phyloP scores from a whole-genome alignment of 2,888 invertebrate species.

The Dilophus febrilis region DNA sequence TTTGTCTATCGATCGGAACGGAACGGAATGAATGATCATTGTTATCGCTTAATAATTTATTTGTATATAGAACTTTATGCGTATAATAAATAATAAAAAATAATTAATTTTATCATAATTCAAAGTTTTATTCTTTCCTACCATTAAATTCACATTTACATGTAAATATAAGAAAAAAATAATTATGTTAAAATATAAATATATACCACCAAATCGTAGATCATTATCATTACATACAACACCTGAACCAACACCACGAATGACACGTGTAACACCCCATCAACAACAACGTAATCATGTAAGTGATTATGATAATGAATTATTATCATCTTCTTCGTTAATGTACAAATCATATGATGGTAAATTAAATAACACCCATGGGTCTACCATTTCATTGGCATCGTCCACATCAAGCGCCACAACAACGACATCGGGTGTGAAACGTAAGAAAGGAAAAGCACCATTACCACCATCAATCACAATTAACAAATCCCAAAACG shows the following conservation, averaged over 20 bases:
- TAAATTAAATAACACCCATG: slow-evolving; percentile 17
- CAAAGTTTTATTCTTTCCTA: too few relatives aligned
- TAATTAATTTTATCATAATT: too few relatives aligned
- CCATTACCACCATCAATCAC: slow-evolving; percentile 17
- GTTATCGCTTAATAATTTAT: too few relatives aligned
- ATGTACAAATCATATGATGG: slow-evolving; percentile 12
- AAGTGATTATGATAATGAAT: slow-evolving; percentile 18
- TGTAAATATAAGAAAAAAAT: too few relatives aligned
- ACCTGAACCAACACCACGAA: slow-evolving; percentile 19
- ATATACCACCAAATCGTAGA: slow-evolving; percentile 22
- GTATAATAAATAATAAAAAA: too few relatives aligned
- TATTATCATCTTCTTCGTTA: slow-evolving; percentile 14
- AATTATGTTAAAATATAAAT: slow-evolving; percentile 24
- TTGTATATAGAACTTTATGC: too few relatives aligned
- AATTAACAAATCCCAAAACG: too few relatives aligned
- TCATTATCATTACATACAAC: slow-evolving; percentile 20
- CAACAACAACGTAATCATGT: slow-evolving; percentile 18
- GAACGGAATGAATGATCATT: too few relatives aligned
- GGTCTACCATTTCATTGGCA: slow-evolving; percentile 19
- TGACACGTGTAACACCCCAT: slow-evolving; percentile 11
- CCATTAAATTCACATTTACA: too few relatives aligned
- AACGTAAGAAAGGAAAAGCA: slow-evolving; percentile 19
- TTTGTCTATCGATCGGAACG: too few relatives aligned
- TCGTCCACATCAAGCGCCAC: slow-evolving; percentile 17
- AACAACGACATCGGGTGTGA: slow-evolving; percentile 2